Evolutionary conservation across 2,797 vertebrate genomes (phyloP), one percentile per base, ranked within the genome.

Genomic region (Borostomias antarcticus): DNA sequence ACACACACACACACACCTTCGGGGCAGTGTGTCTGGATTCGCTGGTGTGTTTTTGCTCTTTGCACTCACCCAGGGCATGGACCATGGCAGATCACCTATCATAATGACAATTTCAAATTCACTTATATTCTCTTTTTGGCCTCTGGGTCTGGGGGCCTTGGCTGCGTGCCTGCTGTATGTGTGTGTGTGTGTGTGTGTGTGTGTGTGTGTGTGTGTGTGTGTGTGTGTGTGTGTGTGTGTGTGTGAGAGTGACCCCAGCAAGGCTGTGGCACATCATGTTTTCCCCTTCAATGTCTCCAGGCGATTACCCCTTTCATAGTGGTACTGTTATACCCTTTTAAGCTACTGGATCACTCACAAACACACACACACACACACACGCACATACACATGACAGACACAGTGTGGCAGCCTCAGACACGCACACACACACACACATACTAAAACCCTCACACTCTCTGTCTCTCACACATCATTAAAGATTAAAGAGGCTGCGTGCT

Each of bases 1-100:
- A 58, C 64, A 58, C 53, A 58, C 57, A 37, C 57, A 37, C 32
- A 13, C 57, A 58, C 15, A 37, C 56, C 33, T 74, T 13, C 32
- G 13, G 60, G 74, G 65, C 66, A 15, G 25, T 40, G 47, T 43
- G 35, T 58, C 64, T 71, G 62, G 66, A 64, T 62, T 40, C 35
- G 59, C 59, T 73, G 63, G 48, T 63, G 68, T 73, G 62, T 72
- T 82, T 62, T 28, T 73, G 37, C 58, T 66, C 73, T 26, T 32
- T 73, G 8, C 63, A 74, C 19, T 2, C 1, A 57, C 61, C 82
- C 67, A 10, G 0, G 69, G 72, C 69, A 78, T 32, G 26, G 2
- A 62, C 70, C 76, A 58, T 81, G 69, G 76, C 76, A 86, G 50
- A 79, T 85, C 69, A 73, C 62, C 69, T 70, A 60, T 76, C 63